Percentiles rank a stretch among this genome's conserved stretches.
Evolutionary conservation across 2,888 invertebrate species (phyloP).

Genomic region (Eutolmus rufibarbis): DNA sequence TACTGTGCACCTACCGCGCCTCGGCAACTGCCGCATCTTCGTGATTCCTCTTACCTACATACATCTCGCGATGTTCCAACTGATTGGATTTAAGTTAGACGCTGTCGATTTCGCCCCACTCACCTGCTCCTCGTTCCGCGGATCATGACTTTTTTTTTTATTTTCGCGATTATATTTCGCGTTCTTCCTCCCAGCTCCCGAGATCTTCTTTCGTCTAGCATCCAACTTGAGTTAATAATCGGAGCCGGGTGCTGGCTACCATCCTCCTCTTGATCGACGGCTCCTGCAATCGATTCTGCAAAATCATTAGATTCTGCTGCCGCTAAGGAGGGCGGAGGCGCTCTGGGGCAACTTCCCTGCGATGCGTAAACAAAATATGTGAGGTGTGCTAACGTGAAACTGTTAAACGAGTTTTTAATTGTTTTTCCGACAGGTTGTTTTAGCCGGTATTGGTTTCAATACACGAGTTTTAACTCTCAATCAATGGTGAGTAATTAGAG

Average conservation of each 20-base stretch:
- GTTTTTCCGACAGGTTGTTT: background rate
- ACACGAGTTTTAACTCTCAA: background rate
- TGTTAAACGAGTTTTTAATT: background rate
- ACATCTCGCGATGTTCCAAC: background rate
- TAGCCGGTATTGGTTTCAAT: background rate
- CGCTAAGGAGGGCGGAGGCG: background rate
- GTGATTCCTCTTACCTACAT: background rate
- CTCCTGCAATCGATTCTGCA: background rate
- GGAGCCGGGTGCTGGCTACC: background rate
- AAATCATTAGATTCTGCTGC: background rate
- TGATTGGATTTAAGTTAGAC: slow-evolving; percentile 27
- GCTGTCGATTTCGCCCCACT: background rate
- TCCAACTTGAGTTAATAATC: background rate
- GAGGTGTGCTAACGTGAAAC: background rate
- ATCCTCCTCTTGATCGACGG: background rate
- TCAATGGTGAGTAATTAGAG: background rate
- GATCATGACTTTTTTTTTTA: background rate
- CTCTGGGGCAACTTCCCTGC: background rate
- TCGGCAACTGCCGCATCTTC: background rate
- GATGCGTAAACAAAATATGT: background rate
- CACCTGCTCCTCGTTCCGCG: background rate
- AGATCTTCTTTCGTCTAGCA: background rate
- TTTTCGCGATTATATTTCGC: background rate
- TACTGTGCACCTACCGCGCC: background rate
- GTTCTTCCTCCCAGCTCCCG: background rate